phyloP scores from a whole-genome alignment of 2,797 vertebrate species.

The Falco columbarius region DNA sequence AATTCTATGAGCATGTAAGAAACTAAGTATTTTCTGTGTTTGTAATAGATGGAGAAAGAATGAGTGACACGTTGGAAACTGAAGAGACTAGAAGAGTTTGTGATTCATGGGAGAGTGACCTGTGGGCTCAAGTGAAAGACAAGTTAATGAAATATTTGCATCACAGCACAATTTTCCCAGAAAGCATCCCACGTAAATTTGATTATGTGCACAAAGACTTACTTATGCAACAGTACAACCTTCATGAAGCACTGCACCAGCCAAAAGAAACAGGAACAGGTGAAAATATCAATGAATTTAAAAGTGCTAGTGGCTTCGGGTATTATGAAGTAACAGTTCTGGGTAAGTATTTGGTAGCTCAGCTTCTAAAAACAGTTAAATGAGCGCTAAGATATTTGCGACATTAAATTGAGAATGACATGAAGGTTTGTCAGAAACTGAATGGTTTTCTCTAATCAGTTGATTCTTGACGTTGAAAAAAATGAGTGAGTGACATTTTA shows the following conservation, averaged over 20 bases:
- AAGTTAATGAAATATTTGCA: slow-evolving; percentile 78
- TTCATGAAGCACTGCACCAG: slow-evolving; percentile 80
- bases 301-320: slow-evolving; percentile 72
- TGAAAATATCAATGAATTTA: slow-evolving; percentile 45
- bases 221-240: slow-evolving; percentile 82
- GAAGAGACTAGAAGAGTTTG: slow-evolving; percentile 20
- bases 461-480: background rate
- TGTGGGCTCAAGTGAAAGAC: slow-evolving; percentile 79
- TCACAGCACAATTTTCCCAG: slow-evolving; percentile 76
- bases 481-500: background rate
- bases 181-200: slow-evolving; percentile 86
- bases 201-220: slow-evolving; percentile 75
- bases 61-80: background rate
- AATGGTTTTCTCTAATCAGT: background rate
- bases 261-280: slow-evolving; percentile 46
- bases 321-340: slow-evolving; percentile 88
- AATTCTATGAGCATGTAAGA: background rate
- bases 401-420: background rate
- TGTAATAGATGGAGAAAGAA: slow-evolving; percentile 16
- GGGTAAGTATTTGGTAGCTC: slow-evolving; percentile 75
- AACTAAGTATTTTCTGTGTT: slow-evolving; percentile 37
- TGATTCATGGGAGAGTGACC: slow-evolving; percentile 83
- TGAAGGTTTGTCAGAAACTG: background rate
- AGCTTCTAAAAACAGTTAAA: background rate
- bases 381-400: background rate